Evolutionary conservation across 2,797 vertebrate species (phyloP).

Genomic region (Phataginus tetradactyla): DNA sequence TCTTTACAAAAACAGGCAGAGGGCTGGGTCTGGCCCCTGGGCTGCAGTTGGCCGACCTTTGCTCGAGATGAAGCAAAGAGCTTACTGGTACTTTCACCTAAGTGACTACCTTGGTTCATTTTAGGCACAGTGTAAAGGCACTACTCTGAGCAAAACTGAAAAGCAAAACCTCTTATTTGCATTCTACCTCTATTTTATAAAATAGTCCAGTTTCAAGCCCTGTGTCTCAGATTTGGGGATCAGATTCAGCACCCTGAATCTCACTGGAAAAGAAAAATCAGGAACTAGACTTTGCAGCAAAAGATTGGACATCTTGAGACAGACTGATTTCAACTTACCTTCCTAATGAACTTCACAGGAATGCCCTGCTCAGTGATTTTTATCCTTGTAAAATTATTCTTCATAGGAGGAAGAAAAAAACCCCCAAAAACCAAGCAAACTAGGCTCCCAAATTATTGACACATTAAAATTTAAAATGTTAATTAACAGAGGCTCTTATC

Average conservation of each 20-base stretch:
- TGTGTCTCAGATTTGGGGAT: background rate
- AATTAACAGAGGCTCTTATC: conserved; percentile 75
- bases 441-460: conserved; percentile 63
- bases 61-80: conserved; percentile 23
- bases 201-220: background rate
- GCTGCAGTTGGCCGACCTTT: background rate
- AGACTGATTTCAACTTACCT: conserved; percentile 19
- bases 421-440: conserved; percentile 61
- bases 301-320: background rate
- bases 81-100: conserved; percentile 2
- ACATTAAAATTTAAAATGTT: conserved; percentile 79
- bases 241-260: background rate
- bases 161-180: conserved; percentile 5
- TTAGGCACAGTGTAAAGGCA: background rate
- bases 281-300: conserved; percentile 8
- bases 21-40: background rate
- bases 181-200: background rate
- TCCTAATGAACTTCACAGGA: conserved; percentile 58
- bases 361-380: conserved; percentile 50
- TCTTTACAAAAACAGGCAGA: conserved; percentile 40
- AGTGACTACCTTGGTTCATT: background rate
- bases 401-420: conserved; percentile 24
- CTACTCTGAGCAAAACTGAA: background rate
- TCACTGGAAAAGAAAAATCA: conserved; percentile 56
- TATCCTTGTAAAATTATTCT: conserved; percentile 64